These are phyloP conservation scores for Hyperopisus bebe DNA, from an alignment of 2,113 vertebrate species.

Conservation along the genomic window DNA sequence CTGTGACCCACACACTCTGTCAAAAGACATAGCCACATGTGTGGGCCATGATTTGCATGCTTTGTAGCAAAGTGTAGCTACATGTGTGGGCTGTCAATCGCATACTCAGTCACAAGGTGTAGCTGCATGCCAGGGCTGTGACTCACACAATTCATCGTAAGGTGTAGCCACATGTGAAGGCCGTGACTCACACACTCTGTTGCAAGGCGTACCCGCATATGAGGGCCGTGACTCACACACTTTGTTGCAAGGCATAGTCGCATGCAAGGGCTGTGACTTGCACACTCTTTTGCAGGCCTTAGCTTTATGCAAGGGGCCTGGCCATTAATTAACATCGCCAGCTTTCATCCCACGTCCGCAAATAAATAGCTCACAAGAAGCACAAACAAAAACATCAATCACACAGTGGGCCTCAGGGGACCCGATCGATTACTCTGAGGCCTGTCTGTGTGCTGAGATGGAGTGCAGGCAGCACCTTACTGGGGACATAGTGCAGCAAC, in stretches of 20 bases:
- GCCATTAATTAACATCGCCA: not conserved
- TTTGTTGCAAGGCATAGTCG: not conserved
- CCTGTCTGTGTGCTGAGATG: not conserved
- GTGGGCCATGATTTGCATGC: no score
- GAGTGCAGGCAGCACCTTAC: not conserved
- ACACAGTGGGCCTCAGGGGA: not conserved
- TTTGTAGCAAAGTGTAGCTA: not conserved
- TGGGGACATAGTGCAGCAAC: not conserved
- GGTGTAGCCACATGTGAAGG: not conserved
- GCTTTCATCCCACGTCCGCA: not conserved
- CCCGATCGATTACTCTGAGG: not conserved
- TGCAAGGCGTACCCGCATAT: accelerated
- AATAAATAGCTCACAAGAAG: constrained; percentile 9
- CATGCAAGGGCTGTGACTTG: not conserved
- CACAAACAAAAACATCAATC: constrained; percentile 12
- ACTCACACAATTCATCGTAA: not conserved
- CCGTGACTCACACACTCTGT: not conserved
- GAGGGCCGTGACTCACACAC: not conserved
- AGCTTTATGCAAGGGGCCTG: not conserved
- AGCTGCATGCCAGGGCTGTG: no score
- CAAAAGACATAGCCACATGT: no score
- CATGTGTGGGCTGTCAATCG: not conserved
- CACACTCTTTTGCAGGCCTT: not conserved
- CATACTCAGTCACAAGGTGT: no score
- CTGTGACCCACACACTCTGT: no score